phyloP scores from a whole-genome alignment of 2,888 invertebrate species.

The Orthosia gothica region DNA sequence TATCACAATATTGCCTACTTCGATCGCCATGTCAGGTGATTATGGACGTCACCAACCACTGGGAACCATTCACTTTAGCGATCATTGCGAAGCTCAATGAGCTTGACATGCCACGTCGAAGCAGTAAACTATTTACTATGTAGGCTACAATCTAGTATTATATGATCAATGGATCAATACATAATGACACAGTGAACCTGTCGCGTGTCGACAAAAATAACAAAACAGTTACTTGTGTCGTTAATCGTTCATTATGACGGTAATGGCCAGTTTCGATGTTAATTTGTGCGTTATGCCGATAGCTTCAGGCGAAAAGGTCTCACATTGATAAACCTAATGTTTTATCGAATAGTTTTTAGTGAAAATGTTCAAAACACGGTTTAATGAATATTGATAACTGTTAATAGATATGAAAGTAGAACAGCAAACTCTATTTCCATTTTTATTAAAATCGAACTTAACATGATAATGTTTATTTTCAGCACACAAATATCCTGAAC shows the following conservation, averaged over 20 bases:
- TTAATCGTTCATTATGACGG: constrained; percentile 59
- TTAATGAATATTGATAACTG: constrained; percentile 1
- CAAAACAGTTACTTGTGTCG: constrained; percentile 46
- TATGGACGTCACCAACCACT: not conserved
- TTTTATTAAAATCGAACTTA: not conserved
- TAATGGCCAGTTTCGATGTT: constrained; percentile 54
- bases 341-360: constrained; percentile 39
- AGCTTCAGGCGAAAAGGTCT: constrained; percentile 47
- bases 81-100: not conserved
- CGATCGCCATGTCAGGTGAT: not conserved
- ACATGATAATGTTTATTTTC: not conserved
- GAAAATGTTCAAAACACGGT: constrained; percentile 13
- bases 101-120: not conserved
- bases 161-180: constrained; percentile 34
- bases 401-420: not conserved
- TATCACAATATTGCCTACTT: not conserved
- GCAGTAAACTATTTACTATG: not conserved
- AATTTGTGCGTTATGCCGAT: constrained; percentile 45
- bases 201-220: constrained; percentile 57
- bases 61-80: not conserved
- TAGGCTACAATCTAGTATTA: not conserved
- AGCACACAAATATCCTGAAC: not conserved
- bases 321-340: constrained; percentile 45
- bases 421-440: not conserved
- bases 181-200: constrained; percentile 23